A percentile compares a stretch with the other conserved stretches of the same genome.
Conservation (phyloP, 2,113 vertebrate genomes). For the Lamprotornis superbus region DNA sequence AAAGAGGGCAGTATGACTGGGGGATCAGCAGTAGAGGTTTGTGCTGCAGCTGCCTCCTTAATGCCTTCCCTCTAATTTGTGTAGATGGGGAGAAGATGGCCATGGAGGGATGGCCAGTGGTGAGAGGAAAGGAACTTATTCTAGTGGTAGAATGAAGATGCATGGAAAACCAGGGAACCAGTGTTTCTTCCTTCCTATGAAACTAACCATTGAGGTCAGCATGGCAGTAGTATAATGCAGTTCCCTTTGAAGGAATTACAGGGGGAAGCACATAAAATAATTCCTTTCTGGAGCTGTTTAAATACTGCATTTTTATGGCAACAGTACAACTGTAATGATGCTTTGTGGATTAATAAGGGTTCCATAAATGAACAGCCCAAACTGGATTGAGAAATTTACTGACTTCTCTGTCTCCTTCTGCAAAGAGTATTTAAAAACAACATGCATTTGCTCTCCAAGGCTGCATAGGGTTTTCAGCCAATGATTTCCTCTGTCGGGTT, state of each 20-base stretch:
- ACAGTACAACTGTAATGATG: neutral
- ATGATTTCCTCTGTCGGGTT: neutral
- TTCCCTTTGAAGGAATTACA: neutral
- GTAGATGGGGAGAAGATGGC: neutral
- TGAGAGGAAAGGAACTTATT: neutral
- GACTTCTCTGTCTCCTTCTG: neutral
- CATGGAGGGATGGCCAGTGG: neutral
- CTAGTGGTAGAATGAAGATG: neutral
- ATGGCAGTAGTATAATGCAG: neutral
- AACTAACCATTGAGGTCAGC: neutral
- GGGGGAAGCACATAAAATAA: neutral
- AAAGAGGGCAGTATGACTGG: rapidly evolving
- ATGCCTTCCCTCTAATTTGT: neutral
- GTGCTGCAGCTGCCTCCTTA: neutral
- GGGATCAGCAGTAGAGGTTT: rapidly evolving
- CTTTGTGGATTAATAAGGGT: neutral
- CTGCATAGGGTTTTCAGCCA: neutral
- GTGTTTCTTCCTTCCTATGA: neutral
- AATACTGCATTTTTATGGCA: neutral
- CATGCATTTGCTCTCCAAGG: neutral
- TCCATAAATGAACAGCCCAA: neutral
- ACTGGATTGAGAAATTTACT: neutral
- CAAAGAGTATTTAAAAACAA: neutral
- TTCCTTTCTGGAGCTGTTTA: neutral
- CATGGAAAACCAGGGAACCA: neutral